These are phyloP conservation scores for Adoxophyes honmai DNA, from an alignment of 1,140 invertebrate genomes.

Conservation along the genomic window DNA sequence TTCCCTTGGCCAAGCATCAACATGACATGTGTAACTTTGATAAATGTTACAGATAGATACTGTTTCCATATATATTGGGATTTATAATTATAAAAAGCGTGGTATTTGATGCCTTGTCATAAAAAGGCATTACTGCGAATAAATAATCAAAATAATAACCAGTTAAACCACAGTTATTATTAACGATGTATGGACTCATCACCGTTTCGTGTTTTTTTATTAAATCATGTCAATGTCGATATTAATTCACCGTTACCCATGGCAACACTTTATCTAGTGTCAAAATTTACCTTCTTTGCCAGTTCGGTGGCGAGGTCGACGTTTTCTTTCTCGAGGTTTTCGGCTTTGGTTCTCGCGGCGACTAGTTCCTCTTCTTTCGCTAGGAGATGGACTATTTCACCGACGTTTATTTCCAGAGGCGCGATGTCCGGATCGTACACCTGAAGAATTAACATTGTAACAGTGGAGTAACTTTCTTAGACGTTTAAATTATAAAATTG, in stretches of 20 bases:
- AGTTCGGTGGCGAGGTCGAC: constrained; percentile 90
- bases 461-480: no score
- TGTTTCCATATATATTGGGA: neutral
- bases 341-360: constrained; percentile 90
- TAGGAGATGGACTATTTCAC: constrained; percentile 92
- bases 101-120: neutral
- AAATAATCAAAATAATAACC: neutral
- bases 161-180: neutral
- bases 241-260: constrained; percentile 4
- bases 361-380: constrained; percentile 96
- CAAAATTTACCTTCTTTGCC: constrained; percentile 83
- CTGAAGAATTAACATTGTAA: constrained; percentile 24
- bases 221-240: neutral
- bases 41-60: neutral
- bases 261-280: neutral
- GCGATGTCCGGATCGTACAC: constrained; percentile 89
- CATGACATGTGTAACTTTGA: neutral
- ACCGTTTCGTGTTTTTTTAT: neutral
- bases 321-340: constrained; percentile 93
- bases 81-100: neutral
- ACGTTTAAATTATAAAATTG: no score
- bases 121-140: neutral
- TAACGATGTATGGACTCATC: neutral
- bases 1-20: neutral
- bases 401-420: constrained; percentile 93